phyloP scores from a whole-genome alignment of 2,113 vertebrate species.

The Tyto alba region DNA sequence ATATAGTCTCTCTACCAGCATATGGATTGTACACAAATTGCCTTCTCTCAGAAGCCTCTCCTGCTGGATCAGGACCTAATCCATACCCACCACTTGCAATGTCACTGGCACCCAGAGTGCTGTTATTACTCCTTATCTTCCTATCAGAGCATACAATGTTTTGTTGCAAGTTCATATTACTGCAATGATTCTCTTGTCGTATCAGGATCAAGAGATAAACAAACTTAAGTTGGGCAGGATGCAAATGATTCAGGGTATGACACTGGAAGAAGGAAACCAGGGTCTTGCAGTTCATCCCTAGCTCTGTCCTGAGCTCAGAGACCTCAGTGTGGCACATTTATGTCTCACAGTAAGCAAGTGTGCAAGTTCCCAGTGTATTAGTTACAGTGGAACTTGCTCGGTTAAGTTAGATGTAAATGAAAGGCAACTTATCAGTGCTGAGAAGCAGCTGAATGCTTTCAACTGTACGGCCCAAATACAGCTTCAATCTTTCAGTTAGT shows the following conservation, averaged over 20 bases:
- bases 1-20: neutral
- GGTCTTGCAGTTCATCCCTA: neutral
- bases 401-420: neutral
- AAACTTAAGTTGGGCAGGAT: neutral
- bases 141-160: neutral
- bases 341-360: neutral
- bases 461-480: neutral
- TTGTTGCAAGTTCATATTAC: neutral
- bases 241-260: neutral
- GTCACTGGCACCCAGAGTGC: neutral
- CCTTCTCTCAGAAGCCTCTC: neutral
- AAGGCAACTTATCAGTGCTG: neutral
- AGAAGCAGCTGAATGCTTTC: constrained; percentile 12
- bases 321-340: neutral
- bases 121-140: neutral
- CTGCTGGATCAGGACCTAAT: neutral
- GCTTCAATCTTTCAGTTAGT: neutral
- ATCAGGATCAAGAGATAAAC: neutral
- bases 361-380: neutral
- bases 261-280: neutral
- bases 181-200: neutral
- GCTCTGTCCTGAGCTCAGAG: neutral
- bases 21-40: neutral
- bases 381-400: neutral
- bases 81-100: neutral